phyloP scores from a whole-genome alignment of 2,113 vertebrate genomes.

The Dicaeum eximium region DNA sequence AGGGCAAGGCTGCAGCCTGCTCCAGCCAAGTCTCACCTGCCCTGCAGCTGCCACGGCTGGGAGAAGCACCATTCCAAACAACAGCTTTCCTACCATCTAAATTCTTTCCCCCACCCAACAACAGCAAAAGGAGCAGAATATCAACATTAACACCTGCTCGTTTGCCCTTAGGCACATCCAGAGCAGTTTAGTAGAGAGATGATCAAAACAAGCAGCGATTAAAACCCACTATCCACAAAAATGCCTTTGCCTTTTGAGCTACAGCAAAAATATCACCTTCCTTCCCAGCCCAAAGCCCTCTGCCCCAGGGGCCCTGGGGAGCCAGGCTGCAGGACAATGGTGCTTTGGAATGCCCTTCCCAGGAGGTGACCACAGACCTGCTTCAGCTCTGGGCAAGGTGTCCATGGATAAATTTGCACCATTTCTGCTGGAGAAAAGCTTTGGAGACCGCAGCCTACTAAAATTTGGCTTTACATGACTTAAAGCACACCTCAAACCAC shows the following conservation, averaged over 20 bases:
- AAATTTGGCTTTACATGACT: conserved; percentile 8
- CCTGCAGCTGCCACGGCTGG: background rate
- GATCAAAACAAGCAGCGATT: background rate
- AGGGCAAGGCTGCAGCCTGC: background rate
- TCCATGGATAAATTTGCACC: background rate
- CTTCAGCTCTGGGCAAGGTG: background rate
- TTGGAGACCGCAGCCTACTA: background rate
- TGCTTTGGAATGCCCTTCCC: background rate
- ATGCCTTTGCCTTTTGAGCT: background rate
- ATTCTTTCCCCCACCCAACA: background rate
- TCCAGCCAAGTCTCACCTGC: background rate
- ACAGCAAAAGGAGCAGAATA: background rate
- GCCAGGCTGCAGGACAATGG: background rate
- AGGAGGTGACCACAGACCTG: background rate
- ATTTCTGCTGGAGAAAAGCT: background rate
- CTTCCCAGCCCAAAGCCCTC: background rate
- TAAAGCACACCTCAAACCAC: background rate
- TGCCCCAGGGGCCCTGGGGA: background rate
- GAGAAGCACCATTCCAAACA: background rate
- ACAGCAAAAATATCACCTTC: background rate
- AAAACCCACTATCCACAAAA: background rate
- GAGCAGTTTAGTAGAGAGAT: background rate
- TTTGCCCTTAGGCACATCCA: background rate
- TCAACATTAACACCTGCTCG: background rate
- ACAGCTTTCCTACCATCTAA: background rate